Conservation (phyloP, 1,140 invertebrate genomes). For the Rhopalosiphum padi region DNA sequence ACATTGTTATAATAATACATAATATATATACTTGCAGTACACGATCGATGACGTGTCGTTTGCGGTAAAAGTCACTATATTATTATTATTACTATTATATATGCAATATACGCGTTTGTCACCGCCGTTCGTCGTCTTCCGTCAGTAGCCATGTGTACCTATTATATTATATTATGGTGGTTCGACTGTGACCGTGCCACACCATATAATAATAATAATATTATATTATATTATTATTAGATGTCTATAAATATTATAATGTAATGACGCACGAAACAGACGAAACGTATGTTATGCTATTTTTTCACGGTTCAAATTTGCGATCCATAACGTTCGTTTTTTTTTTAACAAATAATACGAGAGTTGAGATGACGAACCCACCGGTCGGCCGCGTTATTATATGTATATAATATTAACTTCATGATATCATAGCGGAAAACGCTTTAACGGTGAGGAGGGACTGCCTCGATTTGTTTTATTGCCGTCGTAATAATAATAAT, state of each 20-base stretch:
- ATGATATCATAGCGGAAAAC: neutral
- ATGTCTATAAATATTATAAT: neutral
- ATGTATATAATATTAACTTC: neutral
- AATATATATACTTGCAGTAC: neutral
- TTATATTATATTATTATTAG: neutral
- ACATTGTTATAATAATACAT: neutral
- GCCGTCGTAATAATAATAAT: constrained; percentile 4
- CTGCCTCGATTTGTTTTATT: neutral
- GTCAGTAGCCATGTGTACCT: neutral
- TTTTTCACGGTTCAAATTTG: neutral
- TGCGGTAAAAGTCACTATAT: neutral
- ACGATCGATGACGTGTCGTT: constrained; percentile 3
- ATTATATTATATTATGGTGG: neutral
- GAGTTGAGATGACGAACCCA: neutral
- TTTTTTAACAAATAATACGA: neutral
- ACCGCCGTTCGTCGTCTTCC: neutral
- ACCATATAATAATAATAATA: neutral
- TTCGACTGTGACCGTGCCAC: neutral
- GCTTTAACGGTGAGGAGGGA: neutral
- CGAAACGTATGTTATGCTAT: too few relatives aligned
- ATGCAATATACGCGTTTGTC: neutral
- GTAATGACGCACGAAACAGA: neutral
- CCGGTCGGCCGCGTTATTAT: neutral
- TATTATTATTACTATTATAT: neutral
- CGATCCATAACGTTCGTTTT: neutral